These are phyloP conservation scores for Rallus limicola DNA, from an alignment of 2,113 vertebrate genomes.

Conservation along the genomic window DNA sequence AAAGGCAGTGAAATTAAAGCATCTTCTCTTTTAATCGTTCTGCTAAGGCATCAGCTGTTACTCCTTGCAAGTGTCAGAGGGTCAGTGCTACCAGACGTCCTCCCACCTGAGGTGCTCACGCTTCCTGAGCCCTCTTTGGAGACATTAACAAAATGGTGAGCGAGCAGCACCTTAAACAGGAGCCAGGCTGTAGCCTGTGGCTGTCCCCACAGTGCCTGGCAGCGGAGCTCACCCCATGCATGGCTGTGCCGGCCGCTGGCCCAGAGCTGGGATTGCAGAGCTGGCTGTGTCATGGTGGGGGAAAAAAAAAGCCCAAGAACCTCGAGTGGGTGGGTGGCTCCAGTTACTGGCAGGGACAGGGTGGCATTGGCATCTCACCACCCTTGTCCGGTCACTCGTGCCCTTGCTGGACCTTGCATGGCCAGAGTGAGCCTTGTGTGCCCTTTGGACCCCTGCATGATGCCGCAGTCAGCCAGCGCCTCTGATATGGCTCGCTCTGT, in stretches of 20 bases:
- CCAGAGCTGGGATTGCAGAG: neutral
- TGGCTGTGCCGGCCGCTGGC: neutral
- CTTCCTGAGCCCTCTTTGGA: neutral
- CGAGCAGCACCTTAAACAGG: neutral
- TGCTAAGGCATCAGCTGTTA: neutral
- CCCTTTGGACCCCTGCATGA: too few relatives aligned
- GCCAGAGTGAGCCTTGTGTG: too few relatives aligned
- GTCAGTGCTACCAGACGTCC: neutral
- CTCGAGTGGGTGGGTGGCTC: too few relatives aligned
- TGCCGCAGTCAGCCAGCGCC: too few relatives aligned
- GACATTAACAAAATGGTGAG: neutral
- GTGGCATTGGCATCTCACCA: too few relatives aligned
- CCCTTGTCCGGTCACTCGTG: too few relatives aligned
- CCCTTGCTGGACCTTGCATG: too few relatives aligned
- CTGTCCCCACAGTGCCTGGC: neutral
- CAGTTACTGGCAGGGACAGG: too few relatives aligned
- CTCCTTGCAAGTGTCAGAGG: neutral
- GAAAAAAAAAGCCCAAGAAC: too few relatives aligned
- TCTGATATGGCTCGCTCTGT: too few relatives aligned
- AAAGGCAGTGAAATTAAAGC: slow-evolving; percentile 31
- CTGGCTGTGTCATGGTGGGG: too few relatives aligned
- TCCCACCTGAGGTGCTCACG: neutral
- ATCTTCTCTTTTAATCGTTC: neutral
- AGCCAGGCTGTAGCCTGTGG: neutral
- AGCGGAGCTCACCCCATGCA: neutral